phyloP scores from a whole-genome alignment of 1,140 invertebrate species.

The Neodiprion virginianus region DNA sequence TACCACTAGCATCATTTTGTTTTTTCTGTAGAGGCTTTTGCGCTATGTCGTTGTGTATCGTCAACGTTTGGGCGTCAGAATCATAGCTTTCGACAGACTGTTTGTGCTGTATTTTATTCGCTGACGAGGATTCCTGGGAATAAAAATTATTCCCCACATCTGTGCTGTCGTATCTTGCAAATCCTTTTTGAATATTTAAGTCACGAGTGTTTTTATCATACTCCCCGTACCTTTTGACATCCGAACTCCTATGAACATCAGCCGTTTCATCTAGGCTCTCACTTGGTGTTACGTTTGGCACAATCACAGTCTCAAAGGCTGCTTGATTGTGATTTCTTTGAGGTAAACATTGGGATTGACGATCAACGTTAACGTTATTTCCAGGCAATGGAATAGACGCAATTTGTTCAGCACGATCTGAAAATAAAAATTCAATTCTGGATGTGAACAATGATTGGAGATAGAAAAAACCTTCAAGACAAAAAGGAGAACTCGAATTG shows the following conservation, averaged over 20 bases:
- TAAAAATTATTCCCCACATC: slow-evolving; percentile 49
- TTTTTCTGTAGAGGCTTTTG: slow-evolving; percentile 47
- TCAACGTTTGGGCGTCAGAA: slow-evolving; percentile 35
- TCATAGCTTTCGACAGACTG: slow-evolving; percentile 35
- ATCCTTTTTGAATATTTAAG: neutral
- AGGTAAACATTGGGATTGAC: neutral
- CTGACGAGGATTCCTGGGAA: slow-evolving; percentile 27
- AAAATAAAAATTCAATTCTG: slow-evolving; percentile 25
- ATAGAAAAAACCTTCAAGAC: too few relatives aligned
- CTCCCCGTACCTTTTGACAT: neutral
- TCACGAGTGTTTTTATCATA: neutral
- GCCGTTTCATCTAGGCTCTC: neutral
- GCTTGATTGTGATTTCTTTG: neutral
- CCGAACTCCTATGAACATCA: neutral
- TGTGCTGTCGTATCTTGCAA: neutral
- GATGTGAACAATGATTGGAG: neutral
- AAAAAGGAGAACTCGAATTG: too few relatives aligned
- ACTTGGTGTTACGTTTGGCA: neutral
- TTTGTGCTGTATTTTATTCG: slow-evolving; percentile 41
- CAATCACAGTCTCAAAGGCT: slow-evolving; percentile 1
- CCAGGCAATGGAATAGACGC: slow-evolving; percentile 35
- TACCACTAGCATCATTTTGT: slow-evolving; percentile 39
- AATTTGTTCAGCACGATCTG: slow-evolving; percentile 55
- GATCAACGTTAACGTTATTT: neutral
- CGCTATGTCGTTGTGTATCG: slow-evolving; percentile 46